A percentile compares a stretch with the other conserved stretches of the same genome.
These are phyloP conservation scores for Magallana angulata DNA, from an alignment of 1,140 invertebrate species.

Conservation along the genomic window DNA sequence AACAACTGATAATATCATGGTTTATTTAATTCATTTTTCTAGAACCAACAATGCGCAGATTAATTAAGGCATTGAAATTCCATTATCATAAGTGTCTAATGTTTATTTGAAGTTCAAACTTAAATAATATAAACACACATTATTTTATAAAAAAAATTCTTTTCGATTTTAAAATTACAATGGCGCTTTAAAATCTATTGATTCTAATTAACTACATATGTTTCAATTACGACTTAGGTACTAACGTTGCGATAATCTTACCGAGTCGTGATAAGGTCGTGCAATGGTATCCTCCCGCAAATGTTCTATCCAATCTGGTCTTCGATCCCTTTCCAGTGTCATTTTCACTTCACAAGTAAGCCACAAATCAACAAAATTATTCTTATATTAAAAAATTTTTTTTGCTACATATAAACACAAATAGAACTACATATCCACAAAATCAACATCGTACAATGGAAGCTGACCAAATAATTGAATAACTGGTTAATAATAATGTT, in stretches of 20 bases:
- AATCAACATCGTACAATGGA: not conserved
- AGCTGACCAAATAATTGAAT: not conserved
- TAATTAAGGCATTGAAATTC: too few relatives aligned
- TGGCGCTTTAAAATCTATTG: too few relatives aligned
- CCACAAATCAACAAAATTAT: not conserved
- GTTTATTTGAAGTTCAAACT: too few relatives aligned
- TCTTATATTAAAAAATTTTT: not conserved
- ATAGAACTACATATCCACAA: not conserved
- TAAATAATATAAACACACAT: too few relatives aligned
- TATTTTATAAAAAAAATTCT: too few relatives aligned
- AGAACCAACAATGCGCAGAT: too few relatives aligned
- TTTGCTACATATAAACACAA: not conserved
- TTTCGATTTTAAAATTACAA: too few relatives aligned
- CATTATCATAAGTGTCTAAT: too few relatives aligned
- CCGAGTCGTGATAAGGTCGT: conserved; percentile 44
- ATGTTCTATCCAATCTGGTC: conserved; percentile 57
- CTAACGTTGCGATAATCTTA: not conserved
- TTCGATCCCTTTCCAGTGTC: conserved; percentile 47
- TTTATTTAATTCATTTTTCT: too few relatives aligned
- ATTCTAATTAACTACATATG: too few relatives aligned
- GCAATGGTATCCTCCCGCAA: conserved; percentile 52
- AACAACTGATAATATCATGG: too few relatives aligned
- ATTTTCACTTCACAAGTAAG: not conserved
- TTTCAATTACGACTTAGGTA: too few relatives aligned
- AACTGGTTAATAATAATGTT: not conserved